phyloP scores from a whole-genome alignment of 2,888 invertebrate species.

The Coecobrya sp. region DNA sequence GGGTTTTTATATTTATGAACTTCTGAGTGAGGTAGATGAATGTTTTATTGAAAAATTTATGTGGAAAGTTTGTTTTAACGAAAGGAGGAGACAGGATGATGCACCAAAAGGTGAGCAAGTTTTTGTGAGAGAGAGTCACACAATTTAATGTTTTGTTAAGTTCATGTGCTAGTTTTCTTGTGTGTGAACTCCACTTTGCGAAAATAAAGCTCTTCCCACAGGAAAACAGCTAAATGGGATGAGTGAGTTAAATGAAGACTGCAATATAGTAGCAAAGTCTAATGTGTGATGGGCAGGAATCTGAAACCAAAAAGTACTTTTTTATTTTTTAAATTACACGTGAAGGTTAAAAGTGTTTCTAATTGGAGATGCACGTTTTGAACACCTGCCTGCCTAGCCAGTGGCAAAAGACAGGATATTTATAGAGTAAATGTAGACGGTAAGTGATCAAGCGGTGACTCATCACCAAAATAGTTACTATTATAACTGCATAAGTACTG shows the following conservation, averaged over 20 bases:
- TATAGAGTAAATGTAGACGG: constrained; percentile 3
- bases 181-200: constrained; percentile 11
- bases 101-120: constrained; percentile 57
- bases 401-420: constrained; percentile 40
- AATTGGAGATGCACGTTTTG: constrained; percentile 52
- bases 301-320: constrained; percentile 4
- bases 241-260: not conserved
- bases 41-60: constrained; percentile 67
- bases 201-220: not conserved
- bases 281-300: constrained; percentile 30
- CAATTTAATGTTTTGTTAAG: constrained; percentile 39
- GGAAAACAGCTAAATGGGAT: not conserved
- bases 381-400: constrained; percentile 56
- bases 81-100: constrained; percentile 63
- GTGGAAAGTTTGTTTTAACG: constrained; percentile 59
- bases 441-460: constrained; percentile 24
- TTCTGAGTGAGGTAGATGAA: constrained; percentile 65
- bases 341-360: constrained; percentile 46
- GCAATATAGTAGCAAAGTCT: not conserved
- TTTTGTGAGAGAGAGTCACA: constrained; percentile 16
- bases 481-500: not conserved
- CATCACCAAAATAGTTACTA: constrained; percentile 14
- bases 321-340: constrained; percentile 49
- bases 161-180: constrained; percentile 32
- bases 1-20: constrained; percentile 65